Evolutionary conservation across 2,888 invertebrate genomes (phyloP).

Genomic region (Apamea crenata): DNA sequence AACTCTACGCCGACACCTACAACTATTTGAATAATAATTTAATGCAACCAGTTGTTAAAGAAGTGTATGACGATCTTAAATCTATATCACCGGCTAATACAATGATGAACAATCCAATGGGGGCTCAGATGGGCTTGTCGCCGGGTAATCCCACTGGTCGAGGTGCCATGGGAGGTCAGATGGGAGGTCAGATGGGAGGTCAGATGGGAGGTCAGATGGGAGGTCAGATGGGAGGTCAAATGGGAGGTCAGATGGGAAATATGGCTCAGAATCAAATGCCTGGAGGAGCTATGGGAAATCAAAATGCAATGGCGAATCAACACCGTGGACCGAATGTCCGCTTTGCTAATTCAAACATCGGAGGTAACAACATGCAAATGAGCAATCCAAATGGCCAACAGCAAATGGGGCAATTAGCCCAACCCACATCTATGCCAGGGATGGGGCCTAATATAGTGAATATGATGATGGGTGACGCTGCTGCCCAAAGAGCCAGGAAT

Average conservation of each 20-base stretch:
- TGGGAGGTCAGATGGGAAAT: conserved; percentile 53
- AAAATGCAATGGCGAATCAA: conserved; percentile 34
- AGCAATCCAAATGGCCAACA: conserved; percentile 27
- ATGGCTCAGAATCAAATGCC: conserved; percentile 59
- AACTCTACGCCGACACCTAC: conserved; percentile 84
- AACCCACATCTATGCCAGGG: conserved; percentile 64
- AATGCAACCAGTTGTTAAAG: conserved; percentile 84
- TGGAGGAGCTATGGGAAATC: conserved; percentile 53
- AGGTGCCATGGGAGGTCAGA: conserved; percentile 37
- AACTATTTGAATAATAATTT: conserved; percentile 82
- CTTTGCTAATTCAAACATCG: conserved; percentile 58
- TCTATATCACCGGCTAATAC: conserved; percentile 81
- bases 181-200: conserved; percentile 26
- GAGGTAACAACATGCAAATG: conserved; percentile 47
- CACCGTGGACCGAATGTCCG: conserved; percentile 49
- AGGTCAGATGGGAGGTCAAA: neutral
- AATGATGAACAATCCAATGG: conserved; percentile 79
- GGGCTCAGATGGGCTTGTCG: conserved; percentile 76
- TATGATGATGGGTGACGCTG: conserved; percentile 77
- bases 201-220: neutral
- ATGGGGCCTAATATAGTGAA: conserved; percentile 83
- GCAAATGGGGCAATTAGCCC: conserved; percentile 38
- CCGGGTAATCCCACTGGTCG: conserved; percentile 40
- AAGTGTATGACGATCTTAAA: conserved; percentile 85
- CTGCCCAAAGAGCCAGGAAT: conserved; percentile 37